A percentile compares a stretch with the other conserved stretches of the same genome.
Evolutionary conservation across 1,140 invertebrate genomes (phyloP).

Genomic region (Apis laboriosa): DNA sequence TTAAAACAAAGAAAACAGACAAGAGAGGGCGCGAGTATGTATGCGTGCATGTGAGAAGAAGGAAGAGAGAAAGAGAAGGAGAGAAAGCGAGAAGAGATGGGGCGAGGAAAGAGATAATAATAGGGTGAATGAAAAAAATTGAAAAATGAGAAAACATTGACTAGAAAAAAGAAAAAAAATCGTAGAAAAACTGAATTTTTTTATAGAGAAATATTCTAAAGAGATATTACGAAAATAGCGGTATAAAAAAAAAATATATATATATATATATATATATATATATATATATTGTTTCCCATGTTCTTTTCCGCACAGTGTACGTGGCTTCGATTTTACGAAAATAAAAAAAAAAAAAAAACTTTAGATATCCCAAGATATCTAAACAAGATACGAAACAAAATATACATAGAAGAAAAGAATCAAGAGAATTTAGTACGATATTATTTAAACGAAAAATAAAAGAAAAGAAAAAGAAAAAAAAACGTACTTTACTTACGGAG

Average conservation of each 20-base stretch:
- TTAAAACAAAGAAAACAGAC: slow-evolving; percentile 5
- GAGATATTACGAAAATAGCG: slow-evolving; percentile 13
- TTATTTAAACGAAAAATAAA: background rate
- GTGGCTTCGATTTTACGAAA: slow-evolving; percentile 12
- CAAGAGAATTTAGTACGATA: background rate
- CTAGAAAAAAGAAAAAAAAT: background rate
- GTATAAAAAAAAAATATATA: background rate
- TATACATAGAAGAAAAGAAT: background rate
- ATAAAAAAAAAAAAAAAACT: too few relatives aligned
- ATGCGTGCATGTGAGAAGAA: background rate
- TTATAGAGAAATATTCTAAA: slow-evolving; percentile 21
- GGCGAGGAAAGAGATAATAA: background rate
- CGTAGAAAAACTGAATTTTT: slow-evolving; percentile 34
- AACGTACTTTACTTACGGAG: background rate
- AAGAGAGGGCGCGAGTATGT: slow-evolving; percentile 28
- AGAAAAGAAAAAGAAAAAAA: too few relatives aligned
- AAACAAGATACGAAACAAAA: background rate
- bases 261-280: too few relatives aligned
- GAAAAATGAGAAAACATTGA: background rate
- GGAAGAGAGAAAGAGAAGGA: background rate
- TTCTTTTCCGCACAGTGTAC: slow-evolving; percentile 8
- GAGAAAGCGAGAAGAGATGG: background rate
- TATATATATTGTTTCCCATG: background rate
- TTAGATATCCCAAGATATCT: background rate
- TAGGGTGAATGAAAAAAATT: background rate